phyloP scores from a whole-genome alignment of 2,113 vertebrate genomes.

The Hypanus sabinus region DNA sequence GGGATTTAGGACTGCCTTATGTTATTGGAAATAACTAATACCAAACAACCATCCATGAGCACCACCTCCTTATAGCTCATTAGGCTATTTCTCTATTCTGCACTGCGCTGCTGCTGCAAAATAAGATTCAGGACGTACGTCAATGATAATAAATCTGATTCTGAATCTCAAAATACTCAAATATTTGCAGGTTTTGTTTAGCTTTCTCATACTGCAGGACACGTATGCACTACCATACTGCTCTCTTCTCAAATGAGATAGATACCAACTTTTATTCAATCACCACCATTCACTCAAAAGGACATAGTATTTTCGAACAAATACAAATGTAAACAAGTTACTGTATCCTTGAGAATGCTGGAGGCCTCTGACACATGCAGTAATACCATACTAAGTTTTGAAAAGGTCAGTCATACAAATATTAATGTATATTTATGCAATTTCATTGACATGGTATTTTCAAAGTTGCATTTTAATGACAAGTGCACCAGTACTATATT shows the following conservation, averaged over 20 bases:
- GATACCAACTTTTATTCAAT: conserved; percentile 1
- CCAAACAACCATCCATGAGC: background rate
- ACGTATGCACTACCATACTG: background rate
- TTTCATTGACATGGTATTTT: conserved; percentile 20
- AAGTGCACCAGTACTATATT: background rate
- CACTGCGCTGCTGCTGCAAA: too few relatives aligned
- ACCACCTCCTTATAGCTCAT: too few relatives aligned
- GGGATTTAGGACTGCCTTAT: background rate
- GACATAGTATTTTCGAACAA: background rate
- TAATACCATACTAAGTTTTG: conserved; percentile 1
- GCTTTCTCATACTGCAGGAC: background rate
- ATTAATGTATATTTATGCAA: conserved; percentile 24
- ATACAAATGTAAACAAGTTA: conserved; percentile 13
- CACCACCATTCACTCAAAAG: background rate
- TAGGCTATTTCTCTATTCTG: too few relatives aligned
- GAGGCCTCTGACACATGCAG: conserved; percentile 8
- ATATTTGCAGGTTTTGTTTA: background rate
- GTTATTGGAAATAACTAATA: background rate
- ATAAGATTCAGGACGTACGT: too few relatives aligned
- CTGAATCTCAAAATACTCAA: background rate
- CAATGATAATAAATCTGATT: too few relatives aligned
- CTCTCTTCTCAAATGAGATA: background rate
- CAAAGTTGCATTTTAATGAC: conserved; percentile 5
- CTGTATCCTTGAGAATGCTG: background rate
- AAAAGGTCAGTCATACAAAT: conserved; percentile 16